Evolutionary conservation across 2,113 vertebrate species (phyloP).

Genomic region (Diadophis punctatus): DNA sequence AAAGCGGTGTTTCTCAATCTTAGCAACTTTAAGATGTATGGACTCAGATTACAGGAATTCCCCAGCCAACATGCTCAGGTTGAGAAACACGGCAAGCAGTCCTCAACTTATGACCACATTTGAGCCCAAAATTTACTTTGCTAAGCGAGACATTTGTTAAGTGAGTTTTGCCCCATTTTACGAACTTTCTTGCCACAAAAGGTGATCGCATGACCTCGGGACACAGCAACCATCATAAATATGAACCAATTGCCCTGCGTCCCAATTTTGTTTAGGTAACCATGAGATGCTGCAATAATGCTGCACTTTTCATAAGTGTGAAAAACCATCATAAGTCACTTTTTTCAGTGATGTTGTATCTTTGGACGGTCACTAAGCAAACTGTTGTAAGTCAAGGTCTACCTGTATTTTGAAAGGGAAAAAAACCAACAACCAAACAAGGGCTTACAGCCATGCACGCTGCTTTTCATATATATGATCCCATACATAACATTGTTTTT

Average conservation of each 20-base stretch:
- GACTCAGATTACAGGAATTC: background rate
- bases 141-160: background rate
- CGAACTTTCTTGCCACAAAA: background rate
- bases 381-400: background rate
- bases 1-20: background rate
- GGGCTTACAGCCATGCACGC: background rate
- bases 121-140: background rate
- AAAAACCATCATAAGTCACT: background rate
- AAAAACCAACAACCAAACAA: background rate
- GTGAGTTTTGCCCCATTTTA: background rate
- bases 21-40: background rate
- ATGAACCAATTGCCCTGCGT: background rate
- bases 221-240: background rate
- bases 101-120: background rate
- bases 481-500: background rate
- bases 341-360: background rate
- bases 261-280: background rate
- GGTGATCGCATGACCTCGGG: background rate
- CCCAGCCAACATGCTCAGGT: background rate
- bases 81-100: background rate
- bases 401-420: background rate
- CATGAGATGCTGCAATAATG: background rate
- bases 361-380: background rate
- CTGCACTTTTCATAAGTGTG: background rate
- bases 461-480: background rate